phyloP scores from a whole-genome alignment of 2,113 vertebrate species.

The Corvus moneduloides region DNA sequence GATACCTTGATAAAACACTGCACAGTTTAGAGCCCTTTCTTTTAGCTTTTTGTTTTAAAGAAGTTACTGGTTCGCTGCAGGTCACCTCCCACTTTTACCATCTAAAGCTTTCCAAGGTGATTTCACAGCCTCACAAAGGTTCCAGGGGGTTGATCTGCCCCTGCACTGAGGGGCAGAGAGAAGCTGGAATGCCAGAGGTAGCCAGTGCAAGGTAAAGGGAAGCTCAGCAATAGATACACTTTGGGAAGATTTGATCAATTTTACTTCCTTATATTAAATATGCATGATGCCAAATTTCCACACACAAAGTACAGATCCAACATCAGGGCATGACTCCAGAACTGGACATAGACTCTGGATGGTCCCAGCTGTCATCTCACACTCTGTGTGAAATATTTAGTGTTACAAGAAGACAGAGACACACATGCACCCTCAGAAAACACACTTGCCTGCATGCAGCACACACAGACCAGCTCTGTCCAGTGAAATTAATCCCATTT shows the following conservation, averaged over 20 bases:
- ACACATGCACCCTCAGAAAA: not conserved
- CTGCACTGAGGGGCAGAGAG: not conserved
- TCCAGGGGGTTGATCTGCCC: constrained; percentile 18
- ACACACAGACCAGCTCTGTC: not conserved
- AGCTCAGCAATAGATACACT: not conserved
- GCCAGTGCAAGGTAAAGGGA: not conserved
- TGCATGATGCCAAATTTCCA: not conserved
- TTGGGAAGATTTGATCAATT: not conserved
- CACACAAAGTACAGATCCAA: not conserved
- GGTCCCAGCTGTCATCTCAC: not conserved
- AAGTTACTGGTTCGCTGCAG: not conserved
- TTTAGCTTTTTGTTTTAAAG: not conserved
- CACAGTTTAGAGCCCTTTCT: not conserved
- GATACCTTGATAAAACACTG: not conserved
- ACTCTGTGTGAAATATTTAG: not conserved
- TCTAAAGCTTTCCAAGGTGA: not conserved
- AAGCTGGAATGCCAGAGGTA: not conserved
- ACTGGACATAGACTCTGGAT: not conserved
- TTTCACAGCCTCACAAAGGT: not conserved
- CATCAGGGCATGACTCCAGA: not conserved
- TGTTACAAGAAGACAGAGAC: not conserved
- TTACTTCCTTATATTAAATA: not conserved
- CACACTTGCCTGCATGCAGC: not conserved
- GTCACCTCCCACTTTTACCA: not conserved
- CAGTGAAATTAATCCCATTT: not conserved